These are phyloP conservation scores for Chloebia gouldiae DNA, from an alignment of 2,113 vertebrate genomes.

Conservation along the genomic window DNA sequence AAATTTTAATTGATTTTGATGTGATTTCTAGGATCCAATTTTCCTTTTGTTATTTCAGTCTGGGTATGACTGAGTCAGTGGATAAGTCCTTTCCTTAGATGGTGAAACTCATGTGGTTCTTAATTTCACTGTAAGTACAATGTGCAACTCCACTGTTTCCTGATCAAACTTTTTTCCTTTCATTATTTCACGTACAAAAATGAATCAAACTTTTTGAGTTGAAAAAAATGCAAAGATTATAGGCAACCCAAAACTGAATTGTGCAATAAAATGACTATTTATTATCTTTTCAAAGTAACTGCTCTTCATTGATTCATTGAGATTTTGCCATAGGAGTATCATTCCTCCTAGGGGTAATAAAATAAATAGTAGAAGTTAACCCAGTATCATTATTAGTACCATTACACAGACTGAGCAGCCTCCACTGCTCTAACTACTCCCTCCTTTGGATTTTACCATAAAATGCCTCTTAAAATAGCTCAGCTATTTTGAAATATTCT, in stretches of 20 bases:
- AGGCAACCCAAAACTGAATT: background rate
- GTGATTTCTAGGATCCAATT: background rate
- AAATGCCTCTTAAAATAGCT: background rate
- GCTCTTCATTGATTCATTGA: background rate
- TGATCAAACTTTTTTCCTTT: background rate
- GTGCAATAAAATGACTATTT: conserved; percentile 6
- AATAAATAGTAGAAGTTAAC: background rate
- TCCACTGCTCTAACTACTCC: background rate
- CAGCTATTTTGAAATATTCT: background rate
- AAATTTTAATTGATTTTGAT: background rate
- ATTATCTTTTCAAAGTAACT: background rate
- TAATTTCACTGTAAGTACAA: background rate
- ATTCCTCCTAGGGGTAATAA: background rate
- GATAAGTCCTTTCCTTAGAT: background rate
- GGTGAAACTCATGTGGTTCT: background rate
- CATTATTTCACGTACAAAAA: background rate
- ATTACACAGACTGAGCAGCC: background rate
- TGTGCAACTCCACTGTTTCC: background rate
- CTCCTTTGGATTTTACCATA: background rate
- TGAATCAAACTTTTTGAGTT: background rate
- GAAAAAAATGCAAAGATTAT: background rate
- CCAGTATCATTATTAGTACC: background rate
- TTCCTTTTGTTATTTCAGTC: background rate
- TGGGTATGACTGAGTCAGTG: background rate
- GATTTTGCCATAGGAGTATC: background rate